Evolutionary conservation across 2,888 invertebrate genomes (phyloP).

Genomic region (Plebejus melissa): DNA sequence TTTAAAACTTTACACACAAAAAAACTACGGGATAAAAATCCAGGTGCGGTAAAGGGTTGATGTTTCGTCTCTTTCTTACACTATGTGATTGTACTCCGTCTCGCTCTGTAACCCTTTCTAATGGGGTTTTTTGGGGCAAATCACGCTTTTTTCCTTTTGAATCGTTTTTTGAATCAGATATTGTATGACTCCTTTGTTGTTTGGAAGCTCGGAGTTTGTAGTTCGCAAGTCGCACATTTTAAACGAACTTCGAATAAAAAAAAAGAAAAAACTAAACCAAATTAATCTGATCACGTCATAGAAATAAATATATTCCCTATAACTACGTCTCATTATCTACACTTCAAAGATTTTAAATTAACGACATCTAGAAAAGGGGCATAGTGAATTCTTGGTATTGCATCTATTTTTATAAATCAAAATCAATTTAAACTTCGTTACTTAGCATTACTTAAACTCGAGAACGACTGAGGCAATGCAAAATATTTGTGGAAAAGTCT

Average conservation of each 20-base stretch:
- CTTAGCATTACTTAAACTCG: too few species aligned
- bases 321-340: too few species aligned
- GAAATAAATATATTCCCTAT: too few species aligned
- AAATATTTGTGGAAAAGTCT: too few species aligned
- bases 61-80: slow-evolving; percentile 46
- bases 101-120: slow-evolving; percentile 65
- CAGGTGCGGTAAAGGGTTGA: slow-evolving; percentile 76
- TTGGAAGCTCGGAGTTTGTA: slow-evolving; percentile 50
- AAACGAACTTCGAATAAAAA: slow-evolving; percentile 5
- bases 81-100: slow-evolving; percentile 41
- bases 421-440: too few species aligned
- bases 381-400: too few species aligned
- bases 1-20: slow-evolving; percentile 68
- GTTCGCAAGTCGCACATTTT: slow-evolving; percentile 31
- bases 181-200: slow-evolving; percentile 64
- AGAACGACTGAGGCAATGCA: too few species aligned
- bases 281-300: neutral
- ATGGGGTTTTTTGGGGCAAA: slow-evolving; percentile 72
- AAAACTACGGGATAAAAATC: slow-evolving; percentile 59
- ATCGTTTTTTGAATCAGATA: slow-evolving; percentile 69
- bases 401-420: too few species aligned
- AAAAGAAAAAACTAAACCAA: neutral
- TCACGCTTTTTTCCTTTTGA: slow-evolving; percentile 70
- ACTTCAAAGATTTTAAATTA: too few species aligned
- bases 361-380: too few species aligned